phyloP scores from a whole-genome alignment of 1,140 invertebrate species.

The Drosophila mojavensis region DNA sequence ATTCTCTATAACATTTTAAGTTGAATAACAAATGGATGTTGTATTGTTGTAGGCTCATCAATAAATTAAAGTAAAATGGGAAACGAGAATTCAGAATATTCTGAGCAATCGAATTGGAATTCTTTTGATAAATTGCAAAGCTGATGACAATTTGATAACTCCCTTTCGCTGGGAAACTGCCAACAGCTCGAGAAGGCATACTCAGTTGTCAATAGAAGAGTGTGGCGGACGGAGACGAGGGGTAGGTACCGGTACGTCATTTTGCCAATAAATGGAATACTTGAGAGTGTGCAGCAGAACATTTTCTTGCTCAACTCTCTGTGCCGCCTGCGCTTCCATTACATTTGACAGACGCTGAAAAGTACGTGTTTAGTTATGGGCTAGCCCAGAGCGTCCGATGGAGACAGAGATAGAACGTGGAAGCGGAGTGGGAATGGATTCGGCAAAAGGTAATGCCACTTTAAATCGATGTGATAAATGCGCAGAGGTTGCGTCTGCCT shows the following conservation, averaged over 20 bases:
- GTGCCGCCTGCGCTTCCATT: conserved; percentile 37
- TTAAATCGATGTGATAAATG: conserved; percentile 68
- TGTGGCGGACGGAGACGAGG: neutral
- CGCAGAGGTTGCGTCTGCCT: conserved; percentile 41
- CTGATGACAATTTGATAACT: conserved; percentile 33
- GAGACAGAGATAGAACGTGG: conserved; percentile 1
- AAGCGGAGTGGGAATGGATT: conserved; percentile 1
- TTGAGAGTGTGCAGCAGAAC: conserved; percentile 34
- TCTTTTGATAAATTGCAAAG: conserved; percentile 22
- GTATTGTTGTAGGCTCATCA: no score
- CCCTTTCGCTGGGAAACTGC: conserved; percentile 20
- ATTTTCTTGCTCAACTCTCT: conserved; percentile 26
- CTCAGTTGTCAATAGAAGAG: conserved; percentile 27
- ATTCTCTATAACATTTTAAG: no score
- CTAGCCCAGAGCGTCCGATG: conserved; percentile 7
- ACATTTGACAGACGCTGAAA: conserved; percentile 66
- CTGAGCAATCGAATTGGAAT: neutral
- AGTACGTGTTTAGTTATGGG: conserved; percentile 64
- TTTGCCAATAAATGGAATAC: conserved; percentile 62
- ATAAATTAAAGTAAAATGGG: no score
- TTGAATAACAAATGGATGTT: no score
- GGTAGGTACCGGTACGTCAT: conserved; percentile 36
- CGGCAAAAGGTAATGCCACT: conserved; percentile 35
- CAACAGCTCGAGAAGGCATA: conserved; percentile 22
- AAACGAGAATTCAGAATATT: no score